Percentiles rank a stretch among this genome's conserved stretches.
These are phyloP conservation scores for Lepidocolaptes lacrymiger DNA, from an alignment of 2,797 vertebrate species.

Conservation along the genomic window DNA sequence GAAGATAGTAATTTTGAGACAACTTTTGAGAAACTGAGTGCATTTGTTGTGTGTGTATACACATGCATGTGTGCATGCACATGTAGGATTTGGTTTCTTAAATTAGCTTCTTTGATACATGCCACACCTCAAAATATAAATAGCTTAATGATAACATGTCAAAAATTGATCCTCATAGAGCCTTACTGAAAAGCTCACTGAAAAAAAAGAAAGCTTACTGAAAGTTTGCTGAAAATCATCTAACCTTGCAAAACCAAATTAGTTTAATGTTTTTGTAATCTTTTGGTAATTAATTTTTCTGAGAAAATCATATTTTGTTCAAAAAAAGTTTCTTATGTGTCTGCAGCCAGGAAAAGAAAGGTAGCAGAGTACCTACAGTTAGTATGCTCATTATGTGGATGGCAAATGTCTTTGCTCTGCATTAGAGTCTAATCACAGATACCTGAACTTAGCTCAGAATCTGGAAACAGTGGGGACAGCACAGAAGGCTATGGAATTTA, in stretches of 20 bases:
- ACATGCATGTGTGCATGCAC: too few relatives aligned
- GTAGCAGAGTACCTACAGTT: background rate
- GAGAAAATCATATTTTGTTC: background rate
- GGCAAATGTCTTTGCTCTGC: background rate
- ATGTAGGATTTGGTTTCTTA: background rate
- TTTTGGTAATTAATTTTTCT: background rate
- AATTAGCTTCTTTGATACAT: background rate
- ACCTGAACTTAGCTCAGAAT: background rate
- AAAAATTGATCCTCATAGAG: background rate
- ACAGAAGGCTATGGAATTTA: background rate
- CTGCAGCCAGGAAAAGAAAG: background rate
- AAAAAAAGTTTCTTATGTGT: background rate
- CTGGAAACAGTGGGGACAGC: background rate
- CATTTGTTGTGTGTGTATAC: background rate
- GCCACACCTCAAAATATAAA: background rate
- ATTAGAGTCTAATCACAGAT: background rate
- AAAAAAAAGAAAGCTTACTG: too few relatives aligned
- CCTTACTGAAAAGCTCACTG: too few relatives aligned
- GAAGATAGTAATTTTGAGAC: background rate
- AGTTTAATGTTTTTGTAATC: background rate
- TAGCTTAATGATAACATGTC: background rate
- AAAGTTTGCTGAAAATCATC: background rate
- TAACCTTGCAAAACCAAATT: background rate
- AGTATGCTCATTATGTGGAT: background rate
- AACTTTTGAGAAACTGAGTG: fast-evolving